phyloP scores from a whole-genome alignment of 2,888 invertebrate species.

The Tenthredo mesomela region DNA sequence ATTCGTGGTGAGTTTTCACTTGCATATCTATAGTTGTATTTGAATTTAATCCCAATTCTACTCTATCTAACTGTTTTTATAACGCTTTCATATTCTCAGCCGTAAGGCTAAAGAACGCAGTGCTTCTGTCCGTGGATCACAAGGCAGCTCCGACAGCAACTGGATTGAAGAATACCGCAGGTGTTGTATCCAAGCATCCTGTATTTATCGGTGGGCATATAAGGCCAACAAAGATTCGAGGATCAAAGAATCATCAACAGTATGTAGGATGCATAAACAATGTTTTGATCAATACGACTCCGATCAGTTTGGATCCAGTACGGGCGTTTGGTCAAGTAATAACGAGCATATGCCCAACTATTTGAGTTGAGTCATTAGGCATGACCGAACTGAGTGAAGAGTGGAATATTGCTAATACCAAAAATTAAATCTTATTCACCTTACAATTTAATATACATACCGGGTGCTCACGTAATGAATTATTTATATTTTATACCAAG shows the following conservation, averaged over 20 bases:
- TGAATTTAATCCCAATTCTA: not conserved
- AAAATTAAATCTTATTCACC: constrained; percentile 45
- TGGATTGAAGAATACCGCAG: constrained; percentile 82
- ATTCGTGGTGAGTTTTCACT: constrained; percentile 83
- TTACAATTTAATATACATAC: not conserved
- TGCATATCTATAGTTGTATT: constrained; percentile 20
- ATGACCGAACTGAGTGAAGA: constrained; percentile 14
- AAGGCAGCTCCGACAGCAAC: constrained; percentile 87
- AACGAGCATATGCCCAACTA: constrained; percentile 89
- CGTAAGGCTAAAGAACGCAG: constrained; percentile 94
- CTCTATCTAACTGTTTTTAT: not conserved
- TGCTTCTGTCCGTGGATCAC: constrained; percentile 92
- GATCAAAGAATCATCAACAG: constrained; percentile 85
- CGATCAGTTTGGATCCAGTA: constrained; percentile 79
- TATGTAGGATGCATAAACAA: constrained; percentile 91
- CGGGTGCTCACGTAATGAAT: not conserved
- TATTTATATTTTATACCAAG: not conserved
- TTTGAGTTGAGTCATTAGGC: constrained; percentile 81
- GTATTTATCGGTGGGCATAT: constrained; percentile 95
- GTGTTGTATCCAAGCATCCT: constrained; percentile 90
- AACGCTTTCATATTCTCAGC: constrained; percentile 78
- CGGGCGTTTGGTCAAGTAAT: constrained; percentile 87
- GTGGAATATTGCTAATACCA: constrained; percentile 33
- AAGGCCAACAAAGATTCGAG: constrained; percentile 79
- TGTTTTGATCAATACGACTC: constrained; percentile 82